Evolutionary conservation across 2,797 vertebrate genomes (phyloP), one percentile per base, ranked within the genome.

Genomic region (Eurystomus glaucurus): DNA sequence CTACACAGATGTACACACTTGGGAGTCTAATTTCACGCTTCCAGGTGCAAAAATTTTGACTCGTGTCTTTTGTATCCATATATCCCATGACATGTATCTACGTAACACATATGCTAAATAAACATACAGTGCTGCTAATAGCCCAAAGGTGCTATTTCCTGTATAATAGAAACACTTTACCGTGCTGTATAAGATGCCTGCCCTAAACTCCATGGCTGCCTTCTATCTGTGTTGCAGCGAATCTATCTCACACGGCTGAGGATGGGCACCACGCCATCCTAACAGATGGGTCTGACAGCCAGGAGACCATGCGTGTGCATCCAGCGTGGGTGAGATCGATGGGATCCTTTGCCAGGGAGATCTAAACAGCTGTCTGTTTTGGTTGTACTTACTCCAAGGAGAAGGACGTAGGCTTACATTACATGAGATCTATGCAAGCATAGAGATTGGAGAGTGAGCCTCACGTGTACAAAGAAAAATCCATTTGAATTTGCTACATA

Each of bases 21-120:
- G 22, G 46, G 23, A 94, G 15, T 69, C 62, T 90, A 79, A 81
- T 84, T 78, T 84, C 52, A 25, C 61, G 52, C 88, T 95, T 95
- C 78, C 71, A 89, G 86, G 70, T 95, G 76, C 92, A 94, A 93
- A 90, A 85, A 90, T 78, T 95, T 95, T 93, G 60, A 60, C 37
- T 64, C 0, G 0, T 61, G 29, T 54, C 52, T 95, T 93, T 83
- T 61, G 33, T 75, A 92, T 68, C 64, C 21, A 11, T 37, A 39
- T n/a, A 70, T 45, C 60, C 75, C 39, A 22, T 78, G 74, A 71
- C 57, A 20, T 0, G 1, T 54, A 71, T 85, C 77, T 85, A 54
- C 45, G 65, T 54, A 87, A 92, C 39, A 68, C 22, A 61, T 3
- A 55, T 0, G 0, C 37, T 83, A 92, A 83, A 91, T 75, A 92